phyloP scores from a whole-genome alignment of 2,113 vertebrate species.

The Orthochromis malagaraziensis region DNA sequence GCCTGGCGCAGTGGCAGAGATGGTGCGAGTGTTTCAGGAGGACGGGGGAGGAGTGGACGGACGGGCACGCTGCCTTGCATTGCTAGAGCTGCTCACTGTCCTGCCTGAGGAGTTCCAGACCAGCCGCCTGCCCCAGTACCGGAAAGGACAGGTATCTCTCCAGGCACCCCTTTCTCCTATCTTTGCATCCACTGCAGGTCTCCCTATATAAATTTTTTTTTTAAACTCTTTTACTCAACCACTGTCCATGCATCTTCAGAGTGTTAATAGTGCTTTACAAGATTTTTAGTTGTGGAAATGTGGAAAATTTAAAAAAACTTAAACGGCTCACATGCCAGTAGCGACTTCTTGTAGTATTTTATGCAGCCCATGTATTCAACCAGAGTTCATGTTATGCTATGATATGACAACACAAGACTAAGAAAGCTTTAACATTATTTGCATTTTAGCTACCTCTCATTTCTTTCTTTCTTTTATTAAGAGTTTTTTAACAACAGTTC shows the following conservation, averaged over 20 bases:
- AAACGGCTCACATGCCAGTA: not conserved
- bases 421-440: not conserved
- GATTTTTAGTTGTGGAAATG: not conserved
- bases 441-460: not conserved
- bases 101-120: constrained; percentile 98
- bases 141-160: constrained; percentile 86
- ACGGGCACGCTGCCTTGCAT: constrained; percentile 88
- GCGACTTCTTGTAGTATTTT: not conserved
- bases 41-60: constrained; percentile 90
- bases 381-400: not conserved
- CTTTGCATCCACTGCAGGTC: not conserved
- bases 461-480: not conserved
- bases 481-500: not conserved
- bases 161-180: not conserved
- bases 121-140: constrained; percentile 91
- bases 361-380: not conserved
- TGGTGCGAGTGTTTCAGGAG: constrained; percentile 95
- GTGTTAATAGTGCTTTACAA: not conserved
- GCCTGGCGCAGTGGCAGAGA: constrained; percentile 93
- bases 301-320: not conserved
- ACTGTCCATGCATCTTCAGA: not conserved
- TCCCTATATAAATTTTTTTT: not conserved
- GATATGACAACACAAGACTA: not conserved
- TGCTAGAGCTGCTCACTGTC: constrained; percentile 95
- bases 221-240: not conserved